Base-by-base conservation (phyloP, 2,888 invertebrate species). In the Andricus quercusramuli region DNA sequence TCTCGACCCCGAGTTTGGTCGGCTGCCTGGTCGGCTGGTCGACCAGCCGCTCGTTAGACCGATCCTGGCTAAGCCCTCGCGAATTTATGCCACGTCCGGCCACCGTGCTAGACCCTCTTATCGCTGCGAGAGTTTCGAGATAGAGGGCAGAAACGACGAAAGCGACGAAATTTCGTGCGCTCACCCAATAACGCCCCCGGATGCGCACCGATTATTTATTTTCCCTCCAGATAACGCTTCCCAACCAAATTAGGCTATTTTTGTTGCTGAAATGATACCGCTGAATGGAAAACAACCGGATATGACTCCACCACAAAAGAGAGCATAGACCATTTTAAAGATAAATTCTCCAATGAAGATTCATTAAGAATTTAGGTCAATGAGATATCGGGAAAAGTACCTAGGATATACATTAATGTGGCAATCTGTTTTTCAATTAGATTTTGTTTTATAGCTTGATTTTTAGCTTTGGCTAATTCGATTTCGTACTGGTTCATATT, bases 11-110 rank as follows among this genome's bases (percentile, higher is more conserved):
- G 79, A 77, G 82, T 86, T 85, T 82, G 84, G 84, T 78, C 77
- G 79, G 77, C 76, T n/a, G 82, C 86, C 84, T 83, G 84, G 85
- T 78, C 78, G 80, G 77, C 76, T n/a, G 78, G 82, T 82, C 79
- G 83, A 77, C 78, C 83, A 80, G 79, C 56, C 84, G 86, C 88
- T 89, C 89, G 88, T 89, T 88, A 89, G 87, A 88, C 86, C 88
- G 86, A 88, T 88, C 88, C 85, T 80, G 83, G 86, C 86, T 88
- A 89, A 87, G 86, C 86, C 85, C 85, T 86, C 86, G 86, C 87
- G 86, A 88, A 88, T 89, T 89, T 88, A 89, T 89, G 86, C 87
- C 86, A 85, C 85, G 85, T 85, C 82, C 80, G 79, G 81, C 79
- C 80, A 82, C 80, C 56, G 80, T 77, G 76, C 80, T 70, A 80